Evolutionary conservation across 2,888 invertebrate species (phyloP).

Genomic region (Ecdyonurus torrentis): DNA sequence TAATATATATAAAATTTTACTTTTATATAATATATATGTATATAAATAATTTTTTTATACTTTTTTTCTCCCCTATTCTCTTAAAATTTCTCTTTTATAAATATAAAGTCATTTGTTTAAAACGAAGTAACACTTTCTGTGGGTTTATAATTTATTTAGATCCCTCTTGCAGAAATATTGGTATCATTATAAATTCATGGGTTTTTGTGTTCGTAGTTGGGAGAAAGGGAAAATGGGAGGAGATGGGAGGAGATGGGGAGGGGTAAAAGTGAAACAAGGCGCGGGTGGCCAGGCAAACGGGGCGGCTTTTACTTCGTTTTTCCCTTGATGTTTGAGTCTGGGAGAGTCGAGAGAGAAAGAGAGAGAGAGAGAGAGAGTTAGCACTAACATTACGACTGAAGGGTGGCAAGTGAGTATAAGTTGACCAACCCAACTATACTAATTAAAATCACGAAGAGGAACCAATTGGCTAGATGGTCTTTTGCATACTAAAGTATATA

Average conservation of each 20-base stretch:
- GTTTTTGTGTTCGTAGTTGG: neutral
- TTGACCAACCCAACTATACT: neutral
- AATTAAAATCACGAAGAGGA: conserved; percentile 3
- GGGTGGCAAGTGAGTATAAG: neutral
- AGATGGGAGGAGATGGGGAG: neutral
- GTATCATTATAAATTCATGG: neutral
- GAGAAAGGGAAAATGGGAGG: neutral
- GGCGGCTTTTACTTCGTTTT: neutral
- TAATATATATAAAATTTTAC: neutral
- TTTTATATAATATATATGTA: too few relatives aligned
- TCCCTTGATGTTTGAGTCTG: neutral
- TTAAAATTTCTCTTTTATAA: neutral
- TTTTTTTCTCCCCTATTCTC: too few relatives aligned
- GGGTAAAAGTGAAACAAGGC: neutral
- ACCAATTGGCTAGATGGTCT: neutral
- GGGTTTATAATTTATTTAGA: neutral
- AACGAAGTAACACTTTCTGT: neutral
- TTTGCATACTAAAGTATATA: neutral
- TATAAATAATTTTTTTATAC: too few relatives aligned
- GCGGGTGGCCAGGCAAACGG: neutral
- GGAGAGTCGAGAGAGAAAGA: too few relatives aligned
- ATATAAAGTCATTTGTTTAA: neutral
- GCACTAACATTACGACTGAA: neutral
- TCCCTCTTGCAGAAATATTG: neutral
- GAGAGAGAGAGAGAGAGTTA: too few relatives aligned